These are phyloP conservation scores for Loris lydekkerianus DNA, from an alignment of 2,797 vertebrate genomes.

Conservation along the genomic window DNA sequence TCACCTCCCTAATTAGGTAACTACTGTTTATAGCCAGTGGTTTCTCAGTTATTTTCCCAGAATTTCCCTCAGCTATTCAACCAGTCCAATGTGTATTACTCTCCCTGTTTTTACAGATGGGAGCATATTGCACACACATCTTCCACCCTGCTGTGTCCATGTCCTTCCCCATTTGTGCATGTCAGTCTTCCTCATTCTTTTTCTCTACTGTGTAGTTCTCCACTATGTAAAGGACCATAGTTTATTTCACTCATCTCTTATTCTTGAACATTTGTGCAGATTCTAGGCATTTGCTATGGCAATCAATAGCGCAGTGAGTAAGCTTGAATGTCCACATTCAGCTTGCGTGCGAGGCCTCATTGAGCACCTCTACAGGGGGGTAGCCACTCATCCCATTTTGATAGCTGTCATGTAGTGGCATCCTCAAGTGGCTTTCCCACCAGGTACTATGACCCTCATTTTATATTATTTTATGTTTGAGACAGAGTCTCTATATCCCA, in stretches of 20 bases:
- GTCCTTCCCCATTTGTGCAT: fast-evolving
- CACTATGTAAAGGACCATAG: fast-evolving
- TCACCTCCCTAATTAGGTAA: background rate
- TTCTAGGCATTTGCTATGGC: background rate
- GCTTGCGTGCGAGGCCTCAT: background rate
- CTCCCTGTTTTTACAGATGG: background rate
- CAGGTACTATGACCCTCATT: too few species aligned
- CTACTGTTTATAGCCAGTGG: background rate
- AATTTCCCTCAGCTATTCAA: background rate
- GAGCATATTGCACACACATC: fast-evolving
- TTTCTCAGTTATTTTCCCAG: background rate
- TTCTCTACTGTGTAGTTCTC: fast-evolving
- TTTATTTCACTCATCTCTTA: fast-evolving
- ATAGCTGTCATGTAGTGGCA: too few species aligned
- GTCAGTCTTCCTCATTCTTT: fast-evolving
- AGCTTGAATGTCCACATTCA: fast-evolving
- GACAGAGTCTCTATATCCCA: background rate
- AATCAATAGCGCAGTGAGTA: fast-evolving
- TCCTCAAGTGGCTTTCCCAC: background rate
- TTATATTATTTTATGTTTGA: background rate
- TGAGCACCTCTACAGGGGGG: too few species aligned
- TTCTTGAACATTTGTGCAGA: too few species aligned
- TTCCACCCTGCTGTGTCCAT: too few species aligned
- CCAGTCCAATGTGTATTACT: fast-evolving
- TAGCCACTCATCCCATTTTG: too few species aligned